Evolutionary conservation across 2,797 vertebrate genomes (phyloP).

Genomic region (Brotula barbata): DNA sequence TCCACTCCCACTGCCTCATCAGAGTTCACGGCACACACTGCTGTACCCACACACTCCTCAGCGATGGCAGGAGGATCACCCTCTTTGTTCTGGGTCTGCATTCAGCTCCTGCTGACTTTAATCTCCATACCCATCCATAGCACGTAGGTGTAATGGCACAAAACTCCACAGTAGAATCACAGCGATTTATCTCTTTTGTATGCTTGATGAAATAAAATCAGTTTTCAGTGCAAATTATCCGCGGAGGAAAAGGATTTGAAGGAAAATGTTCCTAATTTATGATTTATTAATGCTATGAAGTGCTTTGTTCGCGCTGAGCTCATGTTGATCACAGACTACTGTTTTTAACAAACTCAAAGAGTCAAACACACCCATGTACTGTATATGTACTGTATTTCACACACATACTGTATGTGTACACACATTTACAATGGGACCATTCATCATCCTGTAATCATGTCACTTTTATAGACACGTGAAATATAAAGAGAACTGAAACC

Average conservation of each 20-base stretch:
- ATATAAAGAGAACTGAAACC: too few species aligned
- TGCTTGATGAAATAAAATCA: too few species aligned
- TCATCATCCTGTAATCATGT: too few species aligned
- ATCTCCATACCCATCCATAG: constrained; percentile 20
- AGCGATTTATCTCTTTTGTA: neutral
- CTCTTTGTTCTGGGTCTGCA: constrained; percentile 8
- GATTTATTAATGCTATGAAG: constrained; percentile 11
- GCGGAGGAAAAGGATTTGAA: too few species aligned
- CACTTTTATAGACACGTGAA: too few species aligned
- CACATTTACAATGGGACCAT: too few species aligned
- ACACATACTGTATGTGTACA: too few species aligned
- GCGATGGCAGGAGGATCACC: neutral
- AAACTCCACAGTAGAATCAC: neutral
- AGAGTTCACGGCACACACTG: accelerated
- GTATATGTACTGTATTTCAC: neutral
- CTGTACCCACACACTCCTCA: accelerated
- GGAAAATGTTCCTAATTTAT: neutral
- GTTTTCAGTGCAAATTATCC: too few species aligned
- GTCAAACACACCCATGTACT: neutral
- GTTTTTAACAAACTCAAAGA: constrained; percentile 3
- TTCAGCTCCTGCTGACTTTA: constrained; percentile 30
- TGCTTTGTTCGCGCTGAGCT: constrained; percentile 28
- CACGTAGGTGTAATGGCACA: neutral
- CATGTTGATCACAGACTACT: neutral
- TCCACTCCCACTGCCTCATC: neutral